phyloP scores from a whole-genome alignment of 1,140 invertebrate species.

The Zelostemma sp. region DNA sequence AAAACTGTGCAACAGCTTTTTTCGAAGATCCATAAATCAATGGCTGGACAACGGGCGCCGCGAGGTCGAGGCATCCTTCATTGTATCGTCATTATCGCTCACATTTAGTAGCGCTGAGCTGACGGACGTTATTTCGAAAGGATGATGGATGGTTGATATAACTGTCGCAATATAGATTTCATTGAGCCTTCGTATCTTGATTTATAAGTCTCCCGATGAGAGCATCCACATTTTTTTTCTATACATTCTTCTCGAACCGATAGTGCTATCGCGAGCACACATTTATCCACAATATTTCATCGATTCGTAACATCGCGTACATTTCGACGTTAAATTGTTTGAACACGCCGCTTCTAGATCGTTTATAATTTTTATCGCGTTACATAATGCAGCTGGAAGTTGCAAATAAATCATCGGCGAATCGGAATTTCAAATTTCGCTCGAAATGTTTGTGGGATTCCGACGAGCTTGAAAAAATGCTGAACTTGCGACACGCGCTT shows the following conservation, averaged over 20 bases:
- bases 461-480: too few species aligned
- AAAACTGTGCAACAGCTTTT: slow-evolving; percentile 1
- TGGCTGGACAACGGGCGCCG: slow-evolving; percentile 32
- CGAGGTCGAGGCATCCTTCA: slow-evolving; percentile 52
- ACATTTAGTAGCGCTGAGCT: slow-evolving; percentile 49
- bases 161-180: slow-evolving; percentile 58
- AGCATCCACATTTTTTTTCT: too few species aligned
- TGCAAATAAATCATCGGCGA: too few species aligned
- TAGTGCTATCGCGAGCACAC: too few species aligned
- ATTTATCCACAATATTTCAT: background rate
- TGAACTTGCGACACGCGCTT: too few species aligned
- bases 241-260: too few species aligned
- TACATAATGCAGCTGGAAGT: too few species aligned
- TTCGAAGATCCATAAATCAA: slow-evolving; percentile 50
- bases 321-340: background rate
- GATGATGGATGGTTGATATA: slow-evolving; percentile 65
- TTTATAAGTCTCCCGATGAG: slow-evolving; percentile 47
- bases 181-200: slow-evolving; percentile 59
- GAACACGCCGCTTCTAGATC: background rate
- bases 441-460: too few species aligned
- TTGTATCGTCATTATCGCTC: slow-evolving; percentile 58
- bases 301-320: background rate
- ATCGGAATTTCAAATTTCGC: too few species aligned
- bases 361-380: too few species aligned
- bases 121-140: slow-evolving; percentile 58